Evolutionary conservation across 2,113 vertebrate genomes (phyloP), one percentile per base, ranked within the genome.

Genomic region (Psammodynastes pulverulentus): DNA sequence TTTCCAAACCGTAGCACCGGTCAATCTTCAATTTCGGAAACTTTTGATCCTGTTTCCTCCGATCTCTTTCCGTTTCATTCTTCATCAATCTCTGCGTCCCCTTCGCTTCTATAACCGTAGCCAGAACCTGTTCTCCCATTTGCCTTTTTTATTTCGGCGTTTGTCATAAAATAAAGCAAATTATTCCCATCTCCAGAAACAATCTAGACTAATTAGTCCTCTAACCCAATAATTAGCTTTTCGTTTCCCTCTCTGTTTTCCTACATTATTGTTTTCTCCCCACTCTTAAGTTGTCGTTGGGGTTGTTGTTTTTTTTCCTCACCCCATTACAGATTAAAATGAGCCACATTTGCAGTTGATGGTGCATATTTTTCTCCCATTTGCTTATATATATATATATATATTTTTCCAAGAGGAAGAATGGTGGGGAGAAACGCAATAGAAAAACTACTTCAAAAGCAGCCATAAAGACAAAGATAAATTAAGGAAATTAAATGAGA

Each of bases 401-500:
- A 19, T 56, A 24, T 54, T 54, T 56, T 56, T 97, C 97, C 96
- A 85, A 87, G 97, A 96, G 97, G 97, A 98, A 97, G 97, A 97
- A 97, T 97, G 97, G 96, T n/a, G n/a, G n/a, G 97, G 97, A 45
- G 13, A 54, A 97, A 98, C 98, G 97, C 97, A 97, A 97, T 97
- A 97, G 93, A 79, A 92, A 97, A 98, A 96, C 94, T 96, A 97
- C 97, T 97, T 97, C 97, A 97, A 96, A 97, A 96, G 98, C 97
- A 97, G 97, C 97, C 97, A 98, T 98, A 98, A 98, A 98, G 97
- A 97, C 97, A 97, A 97, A 97, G 98, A 98, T 98, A 98, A 98
- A 98, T 98, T 98, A 98, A 98, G 97, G 97, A 98, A 98, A 98
- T 98, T 98, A 97, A 98, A 98, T 98, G 98, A 98, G 98, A 97